Conservation (phyloP, 2,797 vertebrate species). For the Xenopus petersii region DNA sequence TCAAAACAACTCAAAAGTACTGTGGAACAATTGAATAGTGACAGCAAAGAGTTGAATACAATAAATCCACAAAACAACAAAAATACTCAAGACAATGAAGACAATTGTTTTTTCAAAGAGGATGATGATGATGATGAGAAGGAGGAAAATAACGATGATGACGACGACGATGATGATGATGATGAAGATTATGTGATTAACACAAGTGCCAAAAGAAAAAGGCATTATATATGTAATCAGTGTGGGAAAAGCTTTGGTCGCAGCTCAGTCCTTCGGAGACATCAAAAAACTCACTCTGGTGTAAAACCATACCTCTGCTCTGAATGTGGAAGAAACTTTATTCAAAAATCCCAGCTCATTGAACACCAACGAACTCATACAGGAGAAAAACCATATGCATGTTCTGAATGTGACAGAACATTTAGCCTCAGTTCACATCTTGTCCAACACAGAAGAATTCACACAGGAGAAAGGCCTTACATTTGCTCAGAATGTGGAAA, state of each 20-base stretch:
- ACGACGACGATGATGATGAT: neutral
- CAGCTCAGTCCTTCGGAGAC: constrained; percentile 56
- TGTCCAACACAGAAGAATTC: constrained; percentile 40
- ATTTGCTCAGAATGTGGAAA: constrained; percentile 55
- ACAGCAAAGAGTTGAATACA: neutral
- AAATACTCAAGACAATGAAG: neutral
- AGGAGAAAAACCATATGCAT: constrained; percentile 54
- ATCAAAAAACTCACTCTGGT: constrained; percentile 55
- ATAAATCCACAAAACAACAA: neutral
- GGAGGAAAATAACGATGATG: neutral
- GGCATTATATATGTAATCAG: constrained; percentile 47
- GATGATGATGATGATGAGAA: neutral
- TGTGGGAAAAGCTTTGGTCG: constrained; percentile 58
- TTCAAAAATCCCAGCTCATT: constrained; percentile 60
- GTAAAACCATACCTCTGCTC: constrained; percentile 54
- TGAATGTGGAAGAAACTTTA: constrained; percentile 66
- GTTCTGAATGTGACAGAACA: constrained; percentile 44
- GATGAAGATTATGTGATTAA: neutral
- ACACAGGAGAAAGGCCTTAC: constrained; percentile 42
- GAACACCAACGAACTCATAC: constrained; percentile 67
- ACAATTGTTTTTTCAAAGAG: neutral
- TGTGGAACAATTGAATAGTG: neutral
- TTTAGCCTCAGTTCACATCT: constrained; percentile 39
- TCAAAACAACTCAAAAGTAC: neutral
- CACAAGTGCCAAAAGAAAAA: neutral